phyloP scores from a whole-genome alignment of 2,888 invertebrate species.

The Malthinus flaveolus region DNA sequence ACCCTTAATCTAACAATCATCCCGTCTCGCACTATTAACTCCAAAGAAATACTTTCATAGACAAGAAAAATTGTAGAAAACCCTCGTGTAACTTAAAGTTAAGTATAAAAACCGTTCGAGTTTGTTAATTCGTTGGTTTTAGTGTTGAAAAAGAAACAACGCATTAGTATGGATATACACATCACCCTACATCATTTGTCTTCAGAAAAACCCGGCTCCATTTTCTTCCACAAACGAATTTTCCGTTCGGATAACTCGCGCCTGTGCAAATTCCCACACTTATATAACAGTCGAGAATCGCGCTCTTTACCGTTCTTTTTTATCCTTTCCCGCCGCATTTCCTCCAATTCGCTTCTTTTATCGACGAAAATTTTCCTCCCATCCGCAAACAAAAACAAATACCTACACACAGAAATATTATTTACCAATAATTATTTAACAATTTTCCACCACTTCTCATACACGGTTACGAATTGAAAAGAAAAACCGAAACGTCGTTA shows the following conservation, averaged over 20 bases:
- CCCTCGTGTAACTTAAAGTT: not conserved
- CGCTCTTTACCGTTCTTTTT: conserved; percentile 44
- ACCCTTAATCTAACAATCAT: conserved; percentile 44
- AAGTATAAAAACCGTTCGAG: conserved; percentile 10
- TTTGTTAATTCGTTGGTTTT: conserved; percentile 20
- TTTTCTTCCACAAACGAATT: conserved; percentile 58
- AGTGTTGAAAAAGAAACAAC: conserved; percentile 31
- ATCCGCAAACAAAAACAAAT: conserved; percentile 4
- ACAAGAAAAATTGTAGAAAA: conserved; percentile 4
- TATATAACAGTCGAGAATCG: conserved; percentile 47
- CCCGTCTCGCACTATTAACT: conserved; percentile 40
- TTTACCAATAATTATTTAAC: not conserved
- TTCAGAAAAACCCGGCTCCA: conserved; percentile 55
- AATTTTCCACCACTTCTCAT: not conserved
- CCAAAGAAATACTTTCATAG: conserved; percentile 31
- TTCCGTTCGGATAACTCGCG: conserved; percentile 52
- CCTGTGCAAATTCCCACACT: conserved; percentile 54
- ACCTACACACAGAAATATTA: not conserved
- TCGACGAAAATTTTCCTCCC: conserved; percentile 19
- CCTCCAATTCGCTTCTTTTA: conserved; percentile 34
- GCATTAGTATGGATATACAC: conserved; percentile 49
- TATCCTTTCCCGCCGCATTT: conserved; percentile 42
- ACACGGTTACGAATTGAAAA: not conserved
- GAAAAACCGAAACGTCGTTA: not conserved
- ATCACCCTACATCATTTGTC: conserved; percentile 54